Conservation (phyloP, 2,113 vertebrate species). For the Petrocephalus microphthalmus region DNA sequence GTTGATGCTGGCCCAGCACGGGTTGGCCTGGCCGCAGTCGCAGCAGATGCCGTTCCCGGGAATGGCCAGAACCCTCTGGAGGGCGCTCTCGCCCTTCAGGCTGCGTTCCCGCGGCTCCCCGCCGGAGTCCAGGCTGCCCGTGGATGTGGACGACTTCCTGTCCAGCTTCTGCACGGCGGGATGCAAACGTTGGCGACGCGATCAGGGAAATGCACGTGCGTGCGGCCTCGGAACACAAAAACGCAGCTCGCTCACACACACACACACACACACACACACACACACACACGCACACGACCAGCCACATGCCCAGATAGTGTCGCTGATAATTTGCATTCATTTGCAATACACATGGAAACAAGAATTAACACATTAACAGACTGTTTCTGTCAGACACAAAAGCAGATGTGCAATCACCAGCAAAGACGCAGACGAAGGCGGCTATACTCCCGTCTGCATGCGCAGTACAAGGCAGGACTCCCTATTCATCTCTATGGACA, state of each 20-base stretch:
- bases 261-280: background rate
- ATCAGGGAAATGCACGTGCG: background rate
- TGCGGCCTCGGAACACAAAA: background rate
- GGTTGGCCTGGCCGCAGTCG: slow-evolving; percentile 84
- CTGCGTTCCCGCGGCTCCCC: slow-evolving; percentile 77
- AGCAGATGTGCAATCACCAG: background rate
- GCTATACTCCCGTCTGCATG: background rate
- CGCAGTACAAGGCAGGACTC: background rate
- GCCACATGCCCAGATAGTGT: background rate
- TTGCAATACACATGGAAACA: background rate
- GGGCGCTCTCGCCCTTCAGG: slow-evolving; percentile 77
- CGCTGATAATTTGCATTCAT: background rate
- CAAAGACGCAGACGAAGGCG: background rate
- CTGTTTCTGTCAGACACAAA: background rate
- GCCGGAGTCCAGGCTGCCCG: slow-evolving; percentile 83
- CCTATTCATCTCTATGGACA: too few relatives aligned
- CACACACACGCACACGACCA: background rate
- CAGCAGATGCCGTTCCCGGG: slow-evolving; percentile 86
- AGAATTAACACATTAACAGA: background rate
- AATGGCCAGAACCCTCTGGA: slow-evolving; percentile 81
- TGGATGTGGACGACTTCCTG: slow-evolving; percentile 82
- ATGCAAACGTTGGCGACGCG: background rate
- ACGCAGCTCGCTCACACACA: background rate
- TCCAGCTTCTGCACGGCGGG: slow-evolving; percentile 69
- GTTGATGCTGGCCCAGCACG: slow-evolving; percentile 98